Conservation (phyloP, 2,113 vertebrate genomes). For the Oenanthe oenanthe region DNA sequence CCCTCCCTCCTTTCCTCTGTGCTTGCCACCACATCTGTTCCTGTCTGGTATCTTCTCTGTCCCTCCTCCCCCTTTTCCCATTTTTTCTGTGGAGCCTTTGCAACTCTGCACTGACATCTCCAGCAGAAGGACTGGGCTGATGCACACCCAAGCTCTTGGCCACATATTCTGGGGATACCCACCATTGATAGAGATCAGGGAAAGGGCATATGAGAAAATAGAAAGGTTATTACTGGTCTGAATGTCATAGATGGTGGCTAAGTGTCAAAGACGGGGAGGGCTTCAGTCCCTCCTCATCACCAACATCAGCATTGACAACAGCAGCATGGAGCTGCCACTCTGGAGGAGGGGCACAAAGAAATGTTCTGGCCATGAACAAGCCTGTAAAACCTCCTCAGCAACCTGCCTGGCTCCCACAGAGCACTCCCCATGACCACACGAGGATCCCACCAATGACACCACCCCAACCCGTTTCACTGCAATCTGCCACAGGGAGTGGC, state of each 20-base stretch:
- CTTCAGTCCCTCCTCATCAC: neutral
- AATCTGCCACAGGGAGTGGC: neutral
- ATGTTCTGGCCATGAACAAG: neutral
- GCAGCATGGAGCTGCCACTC: accelerated
- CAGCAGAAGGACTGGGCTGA: neutral
- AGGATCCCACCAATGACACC: neutral
- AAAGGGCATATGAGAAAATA: neutral
- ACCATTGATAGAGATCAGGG: neutral
- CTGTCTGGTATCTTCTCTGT: neutral
- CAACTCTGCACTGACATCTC: neutral
- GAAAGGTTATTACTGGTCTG: neutral
- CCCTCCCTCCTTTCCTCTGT: neutral
- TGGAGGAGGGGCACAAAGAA: neutral
- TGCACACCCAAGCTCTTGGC: neutral
- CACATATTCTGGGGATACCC: neutral
- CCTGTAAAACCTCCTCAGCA: neutral
- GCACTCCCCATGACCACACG: too few species aligned
- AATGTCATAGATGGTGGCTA: neutral
- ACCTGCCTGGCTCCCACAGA: neutral
- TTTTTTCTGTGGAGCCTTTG: neutral
- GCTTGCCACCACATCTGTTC: neutral
- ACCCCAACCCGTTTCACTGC: neutral
- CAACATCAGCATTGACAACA: neutral
- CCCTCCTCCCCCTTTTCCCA: neutral
- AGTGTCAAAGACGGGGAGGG: neutral